Conservation (phyloP, 1,140 invertebrate species). For the Megalopta genalis region DNA sequence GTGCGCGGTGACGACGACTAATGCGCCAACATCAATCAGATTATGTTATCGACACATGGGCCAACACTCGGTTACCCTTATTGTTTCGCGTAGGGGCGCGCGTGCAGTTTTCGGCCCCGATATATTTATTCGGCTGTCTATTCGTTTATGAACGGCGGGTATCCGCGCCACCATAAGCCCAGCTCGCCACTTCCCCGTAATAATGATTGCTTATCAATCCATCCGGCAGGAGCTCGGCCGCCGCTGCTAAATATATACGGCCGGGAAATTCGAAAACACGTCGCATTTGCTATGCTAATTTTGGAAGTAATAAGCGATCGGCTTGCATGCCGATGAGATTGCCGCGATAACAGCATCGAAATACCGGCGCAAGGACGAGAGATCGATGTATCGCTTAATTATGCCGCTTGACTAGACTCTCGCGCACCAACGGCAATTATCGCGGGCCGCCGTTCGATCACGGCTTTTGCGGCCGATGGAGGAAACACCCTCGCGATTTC, state of each 20-base stretch:
- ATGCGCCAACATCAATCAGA: slow-evolving; percentile 21
- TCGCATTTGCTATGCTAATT: slow-evolving; percentile 32
- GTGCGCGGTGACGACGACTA: slow-evolving; percentile 1
- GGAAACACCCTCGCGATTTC: not conserved
- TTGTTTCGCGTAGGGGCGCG: not conserved
- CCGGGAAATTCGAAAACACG: slow-evolving; percentile 19
- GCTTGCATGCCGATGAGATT: slow-evolving; percentile 48
- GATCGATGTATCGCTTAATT: slow-evolving; percentile 48
- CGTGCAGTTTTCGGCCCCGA: not conserved
- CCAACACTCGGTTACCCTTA: not conserved
- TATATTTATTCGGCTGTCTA: slow-evolving; percentile 5
- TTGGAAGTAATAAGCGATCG: slow-evolving; percentile 35
- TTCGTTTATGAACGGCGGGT: not conserved
- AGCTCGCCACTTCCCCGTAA: too few species aligned
- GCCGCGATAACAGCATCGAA: slow-evolving; percentile 26
- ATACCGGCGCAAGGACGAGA: slow-evolving; percentile 4
- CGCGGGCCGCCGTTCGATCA: not conserved
- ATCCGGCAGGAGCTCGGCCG: not conserved
- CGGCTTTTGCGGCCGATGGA: too few species aligned
- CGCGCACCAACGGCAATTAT: slow-evolving; percentile 35
- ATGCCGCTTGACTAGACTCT: slow-evolving; percentile 6
- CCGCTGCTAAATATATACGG: slow-evolving; percentile 4
- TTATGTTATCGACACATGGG: slow-evolving; percentile 34
- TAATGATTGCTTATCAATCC: slow-evolving; percentile 16
- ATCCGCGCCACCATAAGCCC: too few species aligned